Conservation (phyloP, 2,888 invertebrate species). For the Sesamia inferens region DNA sequence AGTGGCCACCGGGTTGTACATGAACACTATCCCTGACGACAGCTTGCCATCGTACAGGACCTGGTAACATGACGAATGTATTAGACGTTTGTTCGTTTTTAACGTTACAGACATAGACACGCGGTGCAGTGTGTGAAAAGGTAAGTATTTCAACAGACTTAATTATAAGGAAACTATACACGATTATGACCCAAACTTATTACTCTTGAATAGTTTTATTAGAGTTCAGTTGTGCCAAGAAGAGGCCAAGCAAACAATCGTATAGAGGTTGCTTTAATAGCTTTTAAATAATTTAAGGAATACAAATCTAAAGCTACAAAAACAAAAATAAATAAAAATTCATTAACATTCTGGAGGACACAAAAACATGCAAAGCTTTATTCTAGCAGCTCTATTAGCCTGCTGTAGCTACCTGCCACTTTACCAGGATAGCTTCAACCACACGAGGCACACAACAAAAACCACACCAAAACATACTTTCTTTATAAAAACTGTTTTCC, state of each 20-base stretch:
- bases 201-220: background rate
- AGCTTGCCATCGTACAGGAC: slow-evolving; percentile 99
- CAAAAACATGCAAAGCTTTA: slow-evolving; percentile 59
- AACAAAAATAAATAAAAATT: slow-evolving; percentile 7
- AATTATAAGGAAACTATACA: slow-evolving; percentile 15
- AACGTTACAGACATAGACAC: slow-evolving; percentile 26
- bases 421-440: slow-evolving; percentile 42
- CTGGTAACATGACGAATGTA: slow-evolving; percentile 83
- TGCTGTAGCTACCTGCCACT: slow-evolving; percentile 20
- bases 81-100: background rate
- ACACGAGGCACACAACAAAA: slow-evolving; percentile 24
- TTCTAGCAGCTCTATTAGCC: slow-evolving; percentile 36
- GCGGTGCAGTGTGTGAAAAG: slow-evolving; percentile 35
- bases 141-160: slow-evolving; percentile 6
- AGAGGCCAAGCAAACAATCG: background rate
- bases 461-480: slow-evolving; percentile 38
- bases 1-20: slow-evolving; percentile 99
- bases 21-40: slow-evolving; percentile 99
- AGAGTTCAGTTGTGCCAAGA: background rate
- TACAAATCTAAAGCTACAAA: slow-evolving; percentile 9
- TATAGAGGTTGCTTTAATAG: background rate
- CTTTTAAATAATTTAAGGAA: background rate
- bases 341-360: slow-evolving; percentile 1
- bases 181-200: background rate
- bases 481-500: slow-evolving; percentile 44